These are phyloP conservation scores for Alcedo quadribrachys DNA, from an alignment of 2,797 vertebrate genomes.

Conservation along the genomic window DNA sequence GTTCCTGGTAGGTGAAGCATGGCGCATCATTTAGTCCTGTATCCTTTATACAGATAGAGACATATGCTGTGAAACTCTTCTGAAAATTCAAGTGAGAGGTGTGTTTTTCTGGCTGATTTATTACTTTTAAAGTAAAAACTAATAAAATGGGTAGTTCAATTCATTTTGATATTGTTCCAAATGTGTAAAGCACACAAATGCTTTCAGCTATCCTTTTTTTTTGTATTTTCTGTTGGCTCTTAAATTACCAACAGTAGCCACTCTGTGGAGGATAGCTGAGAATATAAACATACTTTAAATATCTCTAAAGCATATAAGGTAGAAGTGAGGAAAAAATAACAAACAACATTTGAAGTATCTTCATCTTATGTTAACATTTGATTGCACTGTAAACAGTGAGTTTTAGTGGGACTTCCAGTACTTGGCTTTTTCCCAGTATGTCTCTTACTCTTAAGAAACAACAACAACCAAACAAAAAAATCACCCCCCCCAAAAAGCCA, in stretches of 20 bases:
- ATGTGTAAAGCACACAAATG: background rate
- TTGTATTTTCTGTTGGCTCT: background rate
- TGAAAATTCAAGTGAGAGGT: background rate
- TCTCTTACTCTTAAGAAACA: background rate
- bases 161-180: background rate
- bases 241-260: background rate
- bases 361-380: background rate
- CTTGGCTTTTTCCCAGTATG: constrained; percentile 18
- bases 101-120: background rate
- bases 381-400: background rate
- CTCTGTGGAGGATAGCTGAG: background rate
- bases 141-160: background rate
- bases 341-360: background rate
- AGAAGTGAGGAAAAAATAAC: background rate
- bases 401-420: constrained; percentile 9
- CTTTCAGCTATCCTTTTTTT: background rate
- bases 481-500: too few relatives aligned
- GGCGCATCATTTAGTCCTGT: background rate
- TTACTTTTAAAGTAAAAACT: background rate
- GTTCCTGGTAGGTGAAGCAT: background rate
- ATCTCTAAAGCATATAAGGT: background rate
- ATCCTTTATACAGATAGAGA: background rate
- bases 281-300: background rate
- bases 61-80: background rate
- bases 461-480: background rate